phyloP scores from a whole-genome alignment of 2,113 vertebrate species.

The Pleuronectes platessa region DNA sequence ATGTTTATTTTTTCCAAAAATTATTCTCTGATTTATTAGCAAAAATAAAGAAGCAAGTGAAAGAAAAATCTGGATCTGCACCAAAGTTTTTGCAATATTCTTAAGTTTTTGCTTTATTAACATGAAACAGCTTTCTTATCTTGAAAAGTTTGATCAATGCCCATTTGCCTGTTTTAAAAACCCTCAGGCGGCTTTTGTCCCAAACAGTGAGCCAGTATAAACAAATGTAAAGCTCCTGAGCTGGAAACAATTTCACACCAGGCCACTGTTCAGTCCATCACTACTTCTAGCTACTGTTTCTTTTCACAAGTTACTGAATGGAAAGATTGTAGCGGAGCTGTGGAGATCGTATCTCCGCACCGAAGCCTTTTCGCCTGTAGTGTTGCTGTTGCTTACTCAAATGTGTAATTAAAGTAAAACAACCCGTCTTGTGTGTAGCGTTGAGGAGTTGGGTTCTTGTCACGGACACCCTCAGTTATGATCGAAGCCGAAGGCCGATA shows the following conservation, averaged over 20 bases:
- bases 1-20: no score
- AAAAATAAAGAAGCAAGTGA: no score
- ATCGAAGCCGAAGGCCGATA: constrained; percentile 25
- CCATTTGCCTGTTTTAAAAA: no score
- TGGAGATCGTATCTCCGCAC: constrained; percentile 2
- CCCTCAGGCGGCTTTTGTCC: neutral
- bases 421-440: constrained; percentile 16
- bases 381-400: constrained; percentile 40
- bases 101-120: no score
- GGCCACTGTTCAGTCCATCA: constrained; percentile 5
- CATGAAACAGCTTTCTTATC: no score
- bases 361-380: constrained; percentile 25
- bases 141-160: no score
- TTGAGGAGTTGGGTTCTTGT: constrained; percentile 11
- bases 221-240: constrained; percentile 15
- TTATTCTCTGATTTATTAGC: no score
- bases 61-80: no score
- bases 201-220: neutral
- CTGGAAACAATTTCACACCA: constrained; percentile 34
- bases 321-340: constrained; percentile 19
- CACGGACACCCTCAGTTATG: constrained; percentile 13
- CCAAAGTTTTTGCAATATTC: no score
- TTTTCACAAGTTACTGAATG: constrained; percentile 13
- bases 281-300: neutral
- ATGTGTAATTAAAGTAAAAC: constrained; percentile 55